Conservation (phyloP, 1,140 invertebrate genomes). For the Diachasma alloeum region DNA sequence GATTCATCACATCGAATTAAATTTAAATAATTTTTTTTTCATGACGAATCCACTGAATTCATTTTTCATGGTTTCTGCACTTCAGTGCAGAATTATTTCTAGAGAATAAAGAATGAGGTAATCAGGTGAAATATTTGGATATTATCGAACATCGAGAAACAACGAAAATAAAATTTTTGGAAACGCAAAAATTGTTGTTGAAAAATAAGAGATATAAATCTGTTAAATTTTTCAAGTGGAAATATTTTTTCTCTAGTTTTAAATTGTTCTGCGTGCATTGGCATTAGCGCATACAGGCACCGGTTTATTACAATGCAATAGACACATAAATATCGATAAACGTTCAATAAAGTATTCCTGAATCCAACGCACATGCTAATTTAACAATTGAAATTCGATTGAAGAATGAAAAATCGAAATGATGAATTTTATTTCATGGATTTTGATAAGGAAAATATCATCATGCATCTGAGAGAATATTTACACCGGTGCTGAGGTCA, state of each 20-base stretch:
- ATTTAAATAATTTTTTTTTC: too few relatives aligned
- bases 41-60: too few relatives aligned
- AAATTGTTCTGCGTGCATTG: constrained; percentile 45
- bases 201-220: too few relatives aligned
- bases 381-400: neutral
- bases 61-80: neutral
- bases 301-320: constrained; percentile 41
- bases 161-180: neutral
- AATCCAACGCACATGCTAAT: neutral
- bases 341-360: neutral
- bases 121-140: neutral
- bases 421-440: neutral
- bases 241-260: constrained; percentile 13
- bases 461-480: neutral
- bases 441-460: neutral
- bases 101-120: neutral
- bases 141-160: neutral
- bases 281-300: constrained; percentile 42
- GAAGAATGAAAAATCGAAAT: neutral
- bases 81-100: neutral
- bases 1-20: too few relatives aligned
- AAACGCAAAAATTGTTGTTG: too few relatives aligned
- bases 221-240: constrained; percentile 7
- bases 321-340: constrained; percentile 36
- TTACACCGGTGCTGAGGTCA: neutral